Conservation (phyloP, 1,140 invertebrate species). For the Globodera rostochiensis region DNA sequence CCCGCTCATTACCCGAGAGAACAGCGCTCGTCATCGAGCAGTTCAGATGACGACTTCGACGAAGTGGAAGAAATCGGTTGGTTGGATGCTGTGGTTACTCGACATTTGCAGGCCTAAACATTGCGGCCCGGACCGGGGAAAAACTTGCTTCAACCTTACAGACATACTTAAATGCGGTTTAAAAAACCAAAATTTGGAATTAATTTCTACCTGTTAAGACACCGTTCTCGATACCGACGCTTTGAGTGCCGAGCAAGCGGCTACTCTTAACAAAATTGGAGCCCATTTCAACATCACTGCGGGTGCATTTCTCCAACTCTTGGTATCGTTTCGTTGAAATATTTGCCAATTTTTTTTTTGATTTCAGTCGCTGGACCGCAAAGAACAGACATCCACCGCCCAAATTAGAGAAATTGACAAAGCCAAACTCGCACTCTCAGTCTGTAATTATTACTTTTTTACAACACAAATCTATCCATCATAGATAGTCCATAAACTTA, state of each 20-base stretch:
- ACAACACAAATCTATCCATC: not conserved
- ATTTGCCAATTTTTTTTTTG: not conserved
- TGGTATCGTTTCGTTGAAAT: constrained; percentile 17
- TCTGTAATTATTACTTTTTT: constrained; percentile 51
- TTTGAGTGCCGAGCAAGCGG: constrained; percentile 49
- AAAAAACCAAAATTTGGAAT: no score
- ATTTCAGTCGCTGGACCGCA: constrained; percentile 50
- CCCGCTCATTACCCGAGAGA: not conserved
- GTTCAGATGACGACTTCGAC: constrained; percentile 45
- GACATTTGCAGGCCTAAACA: no score
- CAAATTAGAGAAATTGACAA: constrained; percentile 61
- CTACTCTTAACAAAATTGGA: constrained; percentile 51
- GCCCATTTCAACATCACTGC: constrained; percentile 45
- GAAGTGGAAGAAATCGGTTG: constrained; percentile 49
- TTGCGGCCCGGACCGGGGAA: no score
- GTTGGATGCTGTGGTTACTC: constrained; percentile 12
- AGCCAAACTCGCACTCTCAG: constrained; percentile 56
- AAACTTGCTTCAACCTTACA: no score
- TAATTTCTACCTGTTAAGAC: constrained; percentile 33
- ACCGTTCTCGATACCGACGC: constrained; percentile 46
- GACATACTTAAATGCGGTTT: no score
- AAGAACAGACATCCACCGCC: constrained; percentile 48
- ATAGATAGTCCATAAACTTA: no score
- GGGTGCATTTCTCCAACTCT: constrained; percentile 45
- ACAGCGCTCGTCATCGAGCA: constrained; percentile 18